These are phyloP conservation scores for Apamea sordens DNA, from an alignment of 2,888 invertebrate species.

Conservation along the genomic window DNA sequence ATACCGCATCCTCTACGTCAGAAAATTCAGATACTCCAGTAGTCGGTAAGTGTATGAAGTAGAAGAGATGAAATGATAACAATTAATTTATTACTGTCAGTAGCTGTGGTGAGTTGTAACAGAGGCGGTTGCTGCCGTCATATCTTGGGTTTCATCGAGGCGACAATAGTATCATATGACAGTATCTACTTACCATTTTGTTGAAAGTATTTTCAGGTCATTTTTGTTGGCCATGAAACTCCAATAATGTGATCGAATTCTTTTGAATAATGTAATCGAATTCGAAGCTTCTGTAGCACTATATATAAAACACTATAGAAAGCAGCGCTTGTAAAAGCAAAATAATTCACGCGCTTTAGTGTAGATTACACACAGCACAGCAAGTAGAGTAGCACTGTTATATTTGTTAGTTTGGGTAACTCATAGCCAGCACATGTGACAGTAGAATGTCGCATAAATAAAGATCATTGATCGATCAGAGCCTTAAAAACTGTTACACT, in stretches of 20 bases:
- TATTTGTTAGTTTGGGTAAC: neutral
- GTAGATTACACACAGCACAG: neutral
- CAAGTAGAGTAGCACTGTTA: neutral
- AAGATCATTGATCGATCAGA: neutral
- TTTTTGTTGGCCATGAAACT: neutral
- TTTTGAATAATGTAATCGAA: neutral
- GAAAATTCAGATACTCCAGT: constrained; percentile 78
- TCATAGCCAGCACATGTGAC: neutral
- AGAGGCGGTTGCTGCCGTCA: neutral
- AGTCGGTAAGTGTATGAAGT: constrained; percentile 72
- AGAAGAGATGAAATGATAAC: neutral
- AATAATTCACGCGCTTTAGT: neutral
- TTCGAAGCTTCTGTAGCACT: neutral
- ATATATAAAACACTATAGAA: neutral
- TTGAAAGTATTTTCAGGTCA: too few relatives aligned
- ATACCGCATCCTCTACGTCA: constrained; percentile 79
- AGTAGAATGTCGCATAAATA: neutral
- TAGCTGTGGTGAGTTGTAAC: too few relatives aligned
- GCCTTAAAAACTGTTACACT: neutral
- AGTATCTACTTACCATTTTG: neutral
- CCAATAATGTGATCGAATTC: neutral
- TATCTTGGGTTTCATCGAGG: neutral
- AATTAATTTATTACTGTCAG: too few relatives aligned
- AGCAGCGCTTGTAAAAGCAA: neutral
- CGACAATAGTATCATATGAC: neutral